Evolutionary conservation across 2,888 invertebrate species (phyloP), one percentile per base, ranked within the genome.

Genomic region (Muschampia plurimacula): DNA sequence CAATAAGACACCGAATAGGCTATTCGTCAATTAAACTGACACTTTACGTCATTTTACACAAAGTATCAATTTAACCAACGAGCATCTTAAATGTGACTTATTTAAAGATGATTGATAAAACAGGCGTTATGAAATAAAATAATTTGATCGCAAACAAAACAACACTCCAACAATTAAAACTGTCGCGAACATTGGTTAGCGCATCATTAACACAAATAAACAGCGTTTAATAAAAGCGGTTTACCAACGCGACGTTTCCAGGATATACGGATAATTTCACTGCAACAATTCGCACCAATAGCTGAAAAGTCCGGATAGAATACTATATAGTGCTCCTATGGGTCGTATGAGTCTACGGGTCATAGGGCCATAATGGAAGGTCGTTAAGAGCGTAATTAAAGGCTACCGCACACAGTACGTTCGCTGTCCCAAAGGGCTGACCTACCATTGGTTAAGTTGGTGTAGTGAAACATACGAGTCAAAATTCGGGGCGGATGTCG

Each of bases 331-430:
- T 77, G 77, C 74, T 76, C 67, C 57, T 60, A 28, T 44, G 60
- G 59, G 68, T 44, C 60, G 59, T 32, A 32, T 64, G 76, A 79
- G 75, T 76, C 80, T 39, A 39, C 57, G 76, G 80, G 75, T 76
- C 81, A 79, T 78, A 75, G 77, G 74, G 75, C 75, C 80, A 76
- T 83, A 83, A 84, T 83, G 82, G 81, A 78, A 80, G 81, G 78
- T 81, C 83, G 83, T 86, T 86, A 86, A 85, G 86, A 82, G 82
- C 79, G 85, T 86, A 87, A 88, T 89, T 88, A 87, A 85, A 87
- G 82, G 80, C 81, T 81, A 77, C 84, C 84, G 77, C 86, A 85
- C 84, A 84, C 83, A 81, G 81, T 77, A 82, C 82, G 80, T 83
- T 83, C 78, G 74, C 75, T 79, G 79, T 81, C 81, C 83, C 81